Conservation (phyloP, 2,797 vertebrate genomes). For the Cetoscarus ocellatus region DNA sequence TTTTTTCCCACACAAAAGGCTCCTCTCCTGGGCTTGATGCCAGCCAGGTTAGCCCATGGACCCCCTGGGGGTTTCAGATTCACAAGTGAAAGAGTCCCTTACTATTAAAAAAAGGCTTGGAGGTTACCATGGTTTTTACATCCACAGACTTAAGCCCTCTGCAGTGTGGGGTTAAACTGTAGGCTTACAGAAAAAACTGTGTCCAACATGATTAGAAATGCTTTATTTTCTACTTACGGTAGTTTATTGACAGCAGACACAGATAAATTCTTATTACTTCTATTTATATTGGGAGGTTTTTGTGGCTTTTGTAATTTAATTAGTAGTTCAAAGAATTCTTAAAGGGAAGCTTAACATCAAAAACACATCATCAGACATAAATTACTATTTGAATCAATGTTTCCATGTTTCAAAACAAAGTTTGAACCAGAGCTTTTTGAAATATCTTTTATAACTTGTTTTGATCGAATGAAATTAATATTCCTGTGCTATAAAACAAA, state of each 20-base stretch:
- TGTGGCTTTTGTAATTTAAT: too few relatives aligned
- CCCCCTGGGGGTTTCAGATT: slow-evolving; percentile 69
- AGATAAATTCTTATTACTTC: background rate
- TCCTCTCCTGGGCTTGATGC: slow-evolving; percentile 69
- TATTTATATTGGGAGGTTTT: too few relatives aligned
- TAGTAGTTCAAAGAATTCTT: too few relatives aligned
- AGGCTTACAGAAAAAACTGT: slow-evolving; percentile 18
- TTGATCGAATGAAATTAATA: too few relatives aligned
- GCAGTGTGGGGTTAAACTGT: slow-evolving; percentile 34
- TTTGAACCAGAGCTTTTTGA: too few relatives aligned
- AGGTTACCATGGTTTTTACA: slow-evolving; percentile 43
- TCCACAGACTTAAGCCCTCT: slow-evolving; percentile 21
- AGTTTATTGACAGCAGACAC: background rate
- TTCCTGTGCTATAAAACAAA: too few relatives aligned
- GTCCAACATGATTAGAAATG: slow-evolving; percentile 7
- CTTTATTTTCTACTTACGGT: background rate
- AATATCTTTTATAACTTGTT: too few relatives aligned
- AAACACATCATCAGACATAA: too few relatives aligned
- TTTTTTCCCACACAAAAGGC: slow-evolving; percentile 72
- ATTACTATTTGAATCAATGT: too few relatives aligned
- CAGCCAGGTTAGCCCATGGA: slow-evolving; percentile 74
- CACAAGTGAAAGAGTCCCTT: slow-evolving; percentile 53
- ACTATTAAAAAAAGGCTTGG: slow-evolving; percentile 5
- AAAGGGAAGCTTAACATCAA: too few relatives aligned
- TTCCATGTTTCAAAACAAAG: too few relatives aligned